Evolutionary conservation across 1,140 invertebrate species (phyloP), one percentile per base, ranked within the genome.

Genomic region (Meloidogyne hapla): DNA sequence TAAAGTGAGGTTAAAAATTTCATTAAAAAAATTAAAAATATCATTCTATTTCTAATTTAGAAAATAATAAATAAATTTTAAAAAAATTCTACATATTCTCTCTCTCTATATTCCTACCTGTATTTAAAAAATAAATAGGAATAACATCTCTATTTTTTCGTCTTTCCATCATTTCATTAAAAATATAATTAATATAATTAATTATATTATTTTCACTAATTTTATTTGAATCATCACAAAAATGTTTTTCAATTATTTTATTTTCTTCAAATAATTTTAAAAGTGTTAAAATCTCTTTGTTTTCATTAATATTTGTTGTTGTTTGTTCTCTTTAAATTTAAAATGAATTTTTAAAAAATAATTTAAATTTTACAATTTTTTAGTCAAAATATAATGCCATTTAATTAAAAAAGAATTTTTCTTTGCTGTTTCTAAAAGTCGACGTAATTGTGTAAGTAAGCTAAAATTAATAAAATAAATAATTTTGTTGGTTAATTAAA

Each of bases 81-180:
- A 18, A 56, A 56, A n/a, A 56, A 56, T n/a, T 56, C 4, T 18
- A 6, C n/a, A n/a, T n/a, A 56, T 56, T 56, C 6, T n/a, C n/a
- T n/a, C 5, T 18, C 13, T 48, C 18, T 18, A 42, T 5, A 12
- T 48, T 5, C 18, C n/a, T 56, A 56, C 48, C 48, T 4, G 48
- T n/a, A 56, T 56, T 56, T 56, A 56, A 56, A 56, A 56, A 56
- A 56, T 56, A 56, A 56, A 56, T n/a, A 56, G n/a, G 8, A 56
- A 56, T 56, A 56, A 15, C 18, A 45, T 45, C 42, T 45, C n/a
- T 9, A 56, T 56, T 56, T 56, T n/a, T 8, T n/a, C n/a, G 8
- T 56, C 18, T 56, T 56, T 56, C 48, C 18, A n/a, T 56, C 8
- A 56, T 56, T 56, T 56, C 48, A 56, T 56, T 56, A n/a, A 56